These are phyloP conservation scores for Laodelphax striatellus DNA, from an alignment of 1,140 invertebrate species.

Conservation along the genomic window DNA sequence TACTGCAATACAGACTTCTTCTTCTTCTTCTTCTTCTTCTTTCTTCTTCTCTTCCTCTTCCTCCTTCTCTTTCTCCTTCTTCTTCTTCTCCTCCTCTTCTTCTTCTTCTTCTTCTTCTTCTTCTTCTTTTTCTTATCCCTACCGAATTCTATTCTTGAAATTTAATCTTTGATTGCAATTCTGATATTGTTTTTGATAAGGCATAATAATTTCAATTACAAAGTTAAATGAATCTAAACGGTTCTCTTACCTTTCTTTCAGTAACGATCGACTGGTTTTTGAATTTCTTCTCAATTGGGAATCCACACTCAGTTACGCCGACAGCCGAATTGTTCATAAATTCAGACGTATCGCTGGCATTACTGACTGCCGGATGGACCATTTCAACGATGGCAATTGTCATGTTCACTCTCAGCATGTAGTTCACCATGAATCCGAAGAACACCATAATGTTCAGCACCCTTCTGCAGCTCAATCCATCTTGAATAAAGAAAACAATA, in stretches of 20 bases:
- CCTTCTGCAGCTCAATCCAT: constrained; percentile 58
- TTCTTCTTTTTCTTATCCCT: too few species aligned
- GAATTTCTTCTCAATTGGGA: neutral
- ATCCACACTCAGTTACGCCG: neutral
- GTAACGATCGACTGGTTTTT: neutral
- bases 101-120: too few species aligned
- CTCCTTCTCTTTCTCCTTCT: too few species aligned
- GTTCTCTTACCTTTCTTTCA: neutral
- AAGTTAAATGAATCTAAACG: too few species aligned
- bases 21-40: too few species aligned
- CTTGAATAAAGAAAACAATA: constrained; percentile 37
- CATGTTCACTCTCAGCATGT: constrained; percentile 76
- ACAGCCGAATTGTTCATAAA: neutral
- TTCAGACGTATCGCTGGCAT: neutral
- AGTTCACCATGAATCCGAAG: constrained; percentile 77
- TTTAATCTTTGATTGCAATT: too few species aligned
- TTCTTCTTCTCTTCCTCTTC: too few species aligned
- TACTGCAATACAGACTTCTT: too few species aligned
- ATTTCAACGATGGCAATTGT: constrained; percentile 84
- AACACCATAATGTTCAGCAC: constrained; percentile 74
- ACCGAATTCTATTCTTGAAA: too few species aligned
- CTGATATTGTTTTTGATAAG: too few species aligned
- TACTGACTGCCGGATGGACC: constrained; percentile 42
- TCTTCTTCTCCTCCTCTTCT: too few species aligned
- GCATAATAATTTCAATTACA: too few species aligned